Conservation (phyloP, 2,113 vertebrate genomes). For the Mesoclemmys tuberculata region DNA sequence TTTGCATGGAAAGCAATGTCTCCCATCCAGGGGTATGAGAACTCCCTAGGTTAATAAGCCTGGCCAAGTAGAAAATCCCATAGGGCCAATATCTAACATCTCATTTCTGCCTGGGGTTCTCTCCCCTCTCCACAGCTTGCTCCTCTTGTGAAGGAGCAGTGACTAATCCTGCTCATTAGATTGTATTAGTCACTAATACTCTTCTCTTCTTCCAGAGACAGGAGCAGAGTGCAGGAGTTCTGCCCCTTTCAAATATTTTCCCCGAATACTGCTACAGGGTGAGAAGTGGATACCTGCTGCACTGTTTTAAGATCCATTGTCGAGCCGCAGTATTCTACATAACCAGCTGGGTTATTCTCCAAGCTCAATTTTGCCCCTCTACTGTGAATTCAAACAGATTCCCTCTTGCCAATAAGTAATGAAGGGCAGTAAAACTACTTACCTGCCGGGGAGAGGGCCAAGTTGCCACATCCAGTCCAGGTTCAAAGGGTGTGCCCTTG, state of each 20-base stretch:
- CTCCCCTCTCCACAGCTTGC: neutral
- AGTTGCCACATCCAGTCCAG: accelerated
- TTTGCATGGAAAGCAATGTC: neutral
- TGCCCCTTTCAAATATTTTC: neutral
- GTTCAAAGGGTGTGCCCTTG: neutral
- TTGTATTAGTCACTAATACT: neutral
- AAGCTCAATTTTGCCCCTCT: neutral
- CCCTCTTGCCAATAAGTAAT: neutral
- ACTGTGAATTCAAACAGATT: neutral
- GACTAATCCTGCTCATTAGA: neutral
- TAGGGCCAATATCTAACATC: neutral
- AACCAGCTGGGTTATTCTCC: neutral
- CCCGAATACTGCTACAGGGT: accelerated
- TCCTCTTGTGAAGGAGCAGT: neutral
- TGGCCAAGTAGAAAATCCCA: neutral
- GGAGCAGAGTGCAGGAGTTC: neutral
- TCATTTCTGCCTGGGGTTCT: accelerated
- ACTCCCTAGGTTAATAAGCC: neutral
- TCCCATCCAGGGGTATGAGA: neutral
- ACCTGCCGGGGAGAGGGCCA: neutral
- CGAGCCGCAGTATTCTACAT: neutral
- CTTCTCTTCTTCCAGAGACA: neutral
- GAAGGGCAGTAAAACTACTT: neutral
- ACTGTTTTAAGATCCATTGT: neutral
- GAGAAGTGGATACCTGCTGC: neutral